Conservation (phyloP, 2,797 vertebrate genomes). For the Falco naumanni region DNA sequence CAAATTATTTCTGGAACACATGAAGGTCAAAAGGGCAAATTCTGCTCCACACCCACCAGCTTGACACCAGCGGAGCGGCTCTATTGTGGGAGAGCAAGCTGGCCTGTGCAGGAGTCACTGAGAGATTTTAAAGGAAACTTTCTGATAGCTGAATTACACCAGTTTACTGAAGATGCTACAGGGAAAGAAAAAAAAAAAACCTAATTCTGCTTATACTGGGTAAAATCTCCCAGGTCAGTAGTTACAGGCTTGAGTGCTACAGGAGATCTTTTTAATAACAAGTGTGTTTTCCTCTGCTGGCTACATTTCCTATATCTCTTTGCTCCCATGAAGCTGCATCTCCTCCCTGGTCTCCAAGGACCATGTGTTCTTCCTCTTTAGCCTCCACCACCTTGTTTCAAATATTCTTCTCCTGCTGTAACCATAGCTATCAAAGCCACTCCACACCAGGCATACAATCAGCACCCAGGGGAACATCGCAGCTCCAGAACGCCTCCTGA, state of each 20-base stretch:
- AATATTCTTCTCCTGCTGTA: neutral
- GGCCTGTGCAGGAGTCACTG: neutral
- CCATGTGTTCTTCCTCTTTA: neutral
- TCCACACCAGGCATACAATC: accelerated
- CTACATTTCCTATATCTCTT: neutral
- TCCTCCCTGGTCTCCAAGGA: neutral
- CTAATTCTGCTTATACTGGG: neutral
- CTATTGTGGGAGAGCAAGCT: neutral
- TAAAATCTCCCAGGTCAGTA: neutral
- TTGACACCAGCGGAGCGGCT: neutral
- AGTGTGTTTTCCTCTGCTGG: neutral
- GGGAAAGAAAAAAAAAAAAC: neutral
- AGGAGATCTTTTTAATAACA: neutral
- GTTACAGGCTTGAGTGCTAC: neutral
- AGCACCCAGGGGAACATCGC: neutral
- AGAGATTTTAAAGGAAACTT: neutral
- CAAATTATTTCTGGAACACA: constrained; percentile 61
- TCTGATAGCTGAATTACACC: neutral
- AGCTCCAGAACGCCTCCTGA: neutral
- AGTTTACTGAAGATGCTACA: neutral
- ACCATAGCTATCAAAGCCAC: neutral
- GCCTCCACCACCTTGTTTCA: neutral
- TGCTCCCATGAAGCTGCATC: neutral
- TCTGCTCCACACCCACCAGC: constrained; percentile 3
- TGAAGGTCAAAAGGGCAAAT: constrained; percentile 1